phyloP scores from a whole-genome alignment of 2,797 vertebrate species.

The Danio kyathit region DNA sequence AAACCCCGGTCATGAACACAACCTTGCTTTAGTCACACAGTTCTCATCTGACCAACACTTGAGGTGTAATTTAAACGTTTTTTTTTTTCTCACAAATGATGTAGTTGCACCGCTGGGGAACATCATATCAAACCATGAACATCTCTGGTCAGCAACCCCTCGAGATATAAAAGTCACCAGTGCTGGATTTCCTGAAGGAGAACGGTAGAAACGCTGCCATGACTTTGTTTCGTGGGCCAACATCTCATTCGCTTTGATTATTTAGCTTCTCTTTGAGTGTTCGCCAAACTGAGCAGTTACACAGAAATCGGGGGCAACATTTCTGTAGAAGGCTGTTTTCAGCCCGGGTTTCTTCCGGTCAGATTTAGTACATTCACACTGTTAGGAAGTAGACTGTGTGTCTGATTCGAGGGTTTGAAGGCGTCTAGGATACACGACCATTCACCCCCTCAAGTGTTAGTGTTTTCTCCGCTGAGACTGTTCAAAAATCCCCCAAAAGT shows the following conservation, averaged over 20 bases:
- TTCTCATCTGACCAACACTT: not conserved
- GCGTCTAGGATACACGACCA: constrained; percentile 53
- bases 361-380: constrained; percentile 44
- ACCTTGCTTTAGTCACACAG: not conserved
- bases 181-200: constrained; percentile 66
- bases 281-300: constrained; percentile 69
- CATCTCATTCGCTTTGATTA: constrained; percentile 64
- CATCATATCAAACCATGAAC: constrained; percentile 28
- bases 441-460: constrained; percentile 62
- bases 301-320: constrained; percentile 39
- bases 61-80: not conserved
- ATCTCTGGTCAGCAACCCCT: constrained; percentile 43
- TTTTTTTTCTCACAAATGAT: not conserved
- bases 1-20: not conserved
- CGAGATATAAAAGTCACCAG: constrained; percentile 64
- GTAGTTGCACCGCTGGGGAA: not conserved
- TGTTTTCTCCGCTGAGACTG: constrained; percentile 39
- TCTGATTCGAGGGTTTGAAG: constrained; percentile 57
- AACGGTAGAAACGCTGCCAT: constrained; percentile 63
- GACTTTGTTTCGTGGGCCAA: constrained; percentile 67
- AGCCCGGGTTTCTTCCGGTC: constrained; percentile 53
- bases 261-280: constrained; percentile 72
- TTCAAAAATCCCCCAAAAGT: constrained; percentile 47
- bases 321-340: constrained; percentile 39
- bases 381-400: constrained; percentile 40